Conservation (phyloP, 2,113 vertebrate genomes). For the Sylvilagus bachmani region DNA sequence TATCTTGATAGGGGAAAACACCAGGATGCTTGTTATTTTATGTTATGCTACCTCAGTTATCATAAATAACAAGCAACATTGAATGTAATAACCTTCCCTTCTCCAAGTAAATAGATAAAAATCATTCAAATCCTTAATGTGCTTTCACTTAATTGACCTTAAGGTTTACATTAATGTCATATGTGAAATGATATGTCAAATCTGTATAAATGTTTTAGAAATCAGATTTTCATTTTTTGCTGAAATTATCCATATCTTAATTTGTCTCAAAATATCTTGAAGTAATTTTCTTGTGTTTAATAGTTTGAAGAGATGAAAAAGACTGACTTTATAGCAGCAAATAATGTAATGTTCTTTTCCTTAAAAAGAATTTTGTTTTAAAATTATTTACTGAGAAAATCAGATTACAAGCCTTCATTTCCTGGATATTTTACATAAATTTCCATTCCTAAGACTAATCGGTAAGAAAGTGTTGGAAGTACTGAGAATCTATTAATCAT, state of each 20-base stretch:
- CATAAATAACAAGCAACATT: neutral
- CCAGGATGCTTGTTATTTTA: neutral
- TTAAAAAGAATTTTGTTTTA: conserved; percentile 16
- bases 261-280: conserved; percentile 14
- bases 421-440: neutral
- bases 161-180: neutral
- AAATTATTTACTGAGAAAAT: conserved; percentile 2
- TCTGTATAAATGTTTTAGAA: conserved; percentile 11
- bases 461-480: conserved; percentile 3
- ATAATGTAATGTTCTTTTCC: neutral
- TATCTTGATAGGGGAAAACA: neutral
- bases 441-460: neutral
- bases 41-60: neutral
- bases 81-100: neutral
- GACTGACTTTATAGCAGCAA: neutral
- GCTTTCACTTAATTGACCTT: neutral
- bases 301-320: neutral
- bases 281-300: neutral
- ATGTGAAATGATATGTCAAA: neutral
- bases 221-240: conserved; percentile 19
- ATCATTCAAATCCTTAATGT: neutral
- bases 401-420: neutral
- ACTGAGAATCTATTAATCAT: conserved; percentile 20
- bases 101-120: neutral
- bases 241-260: neutral